Conservation (phyloP, 2,113 vertebrate genomes). For the Zootoca vivipara region DNA sequence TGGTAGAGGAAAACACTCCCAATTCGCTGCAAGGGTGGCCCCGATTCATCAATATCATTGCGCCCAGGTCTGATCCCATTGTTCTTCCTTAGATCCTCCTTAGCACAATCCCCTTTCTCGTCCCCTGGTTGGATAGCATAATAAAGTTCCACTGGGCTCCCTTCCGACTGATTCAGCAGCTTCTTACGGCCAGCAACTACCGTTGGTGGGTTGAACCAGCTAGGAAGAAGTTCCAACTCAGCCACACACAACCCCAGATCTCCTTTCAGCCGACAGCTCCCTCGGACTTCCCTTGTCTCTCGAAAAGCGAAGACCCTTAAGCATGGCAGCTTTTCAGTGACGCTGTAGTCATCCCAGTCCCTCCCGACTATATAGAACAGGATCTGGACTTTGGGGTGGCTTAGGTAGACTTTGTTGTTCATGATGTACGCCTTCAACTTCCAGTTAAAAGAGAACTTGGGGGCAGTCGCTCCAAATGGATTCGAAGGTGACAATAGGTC, state of each 20-base stretch:
- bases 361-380: conserved; percentile 88
- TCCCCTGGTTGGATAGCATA: conserved; percentile 77
- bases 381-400: conserved; percentile 84
- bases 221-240: conserved; percentile 75
- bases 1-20: conserved; percentile 89
- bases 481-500: conserved; percentile 80
- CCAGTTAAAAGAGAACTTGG: conserved; percentile 85
- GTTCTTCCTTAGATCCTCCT: conserved; percentile 62
- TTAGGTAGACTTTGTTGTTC: conserved; percentile 79
- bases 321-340: conserved; percentile 81
- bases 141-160: conserved; percentile 89
- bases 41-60: conserved; percentile 74
- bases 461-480: conserved; percentile 72
- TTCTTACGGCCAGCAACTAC: conserved; percentile 82
- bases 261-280: conserved; percentile 80
- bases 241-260: conserved; percentile 86
- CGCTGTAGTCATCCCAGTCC: conserved; percentile 80
- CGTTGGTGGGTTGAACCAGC: conserved; percentile 82
- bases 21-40: conserved; percentile 88
- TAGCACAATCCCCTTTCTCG: conserved; percentile 73
- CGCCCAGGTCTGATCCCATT: conserved; percentile 62
- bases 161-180: conserved; percentile 67
- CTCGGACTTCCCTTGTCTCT: conserved; percentile 87
- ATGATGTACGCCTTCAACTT: conserved; percentile 83
- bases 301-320: conserved; percentile 87